A percentile compares a stretch with the other conserved stretches of the same genome.
phyloP scores from a whole-genome alignment of 1,140 invertebrate species.

The Hyles euphorbiae region DNA sequence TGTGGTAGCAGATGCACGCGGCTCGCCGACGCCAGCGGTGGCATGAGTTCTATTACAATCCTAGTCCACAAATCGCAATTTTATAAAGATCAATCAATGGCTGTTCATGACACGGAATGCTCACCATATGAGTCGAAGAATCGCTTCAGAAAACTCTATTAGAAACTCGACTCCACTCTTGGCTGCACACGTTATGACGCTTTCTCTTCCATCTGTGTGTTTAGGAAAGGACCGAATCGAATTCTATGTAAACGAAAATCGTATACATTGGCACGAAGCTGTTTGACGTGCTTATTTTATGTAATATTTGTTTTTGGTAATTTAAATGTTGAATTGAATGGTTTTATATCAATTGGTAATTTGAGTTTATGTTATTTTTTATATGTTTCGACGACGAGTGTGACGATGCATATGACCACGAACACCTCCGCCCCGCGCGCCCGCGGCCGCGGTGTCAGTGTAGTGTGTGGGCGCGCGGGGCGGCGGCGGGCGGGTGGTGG shows the following conservation, averaged over 20 bases:
- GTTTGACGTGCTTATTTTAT: conserved; percentile 73
- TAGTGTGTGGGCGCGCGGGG: conserved; percentile 7
- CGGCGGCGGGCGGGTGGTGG: conserved; percentile 20
- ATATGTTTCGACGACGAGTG: conserved; percentile 6
- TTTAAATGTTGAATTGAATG: conserved; percentile 66
- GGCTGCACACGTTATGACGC: conserved; percentile 71
- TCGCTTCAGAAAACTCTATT: conserved; percentile 68
- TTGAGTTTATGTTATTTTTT: conserved; percentile 38
- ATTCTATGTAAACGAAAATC: conserved; percentile 55
- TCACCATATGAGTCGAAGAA: conserved; percentile 61
- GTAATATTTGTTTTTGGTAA: conserved; percentile 57
- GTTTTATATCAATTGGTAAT: conserved; percentile 50
- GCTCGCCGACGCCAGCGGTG: conserved; percentile 32
- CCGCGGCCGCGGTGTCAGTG: not conserved
- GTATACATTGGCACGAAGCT: conserved; percentile 69
- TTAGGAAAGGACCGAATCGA: conserved; percentile 57
- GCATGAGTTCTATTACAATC: conserved; percentile 42
- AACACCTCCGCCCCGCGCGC: not conserved
- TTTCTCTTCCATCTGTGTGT: conserved; percentile 72
- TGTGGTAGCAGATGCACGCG: conserved; percentile 34
- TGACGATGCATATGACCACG: too few relatives aligned
- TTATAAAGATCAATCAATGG: conserved; percentile 51
- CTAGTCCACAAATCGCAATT: conserved; percentile 44
- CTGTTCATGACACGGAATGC: conserved; percentile 72
- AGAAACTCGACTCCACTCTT: conserved; percentile 71